These are phyloP conservation scores for Anomalospiza imberbis DNA, from an alignment of 2,797 vertebrate genomes.

Conservation along the genomic window DNA sequence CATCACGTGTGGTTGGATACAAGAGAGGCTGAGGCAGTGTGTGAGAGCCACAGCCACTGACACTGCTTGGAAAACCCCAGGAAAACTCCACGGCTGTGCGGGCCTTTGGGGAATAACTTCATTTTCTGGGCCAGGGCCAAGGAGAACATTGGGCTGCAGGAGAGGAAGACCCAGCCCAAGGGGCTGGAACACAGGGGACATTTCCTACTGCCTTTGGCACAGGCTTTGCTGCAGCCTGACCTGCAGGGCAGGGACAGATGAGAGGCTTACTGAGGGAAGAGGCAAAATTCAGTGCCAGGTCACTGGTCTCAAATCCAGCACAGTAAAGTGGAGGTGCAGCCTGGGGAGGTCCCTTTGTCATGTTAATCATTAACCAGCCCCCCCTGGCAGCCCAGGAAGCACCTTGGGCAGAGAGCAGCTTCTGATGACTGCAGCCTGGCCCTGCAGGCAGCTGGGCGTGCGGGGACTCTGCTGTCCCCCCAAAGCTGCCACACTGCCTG, in stretches of 20 bases:
- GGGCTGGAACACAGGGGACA: not conserved
- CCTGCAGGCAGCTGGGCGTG: rapidly evolving
- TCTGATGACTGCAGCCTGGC: not conserved
- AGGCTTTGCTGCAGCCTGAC: not conserved
- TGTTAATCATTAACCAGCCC: not conserved
- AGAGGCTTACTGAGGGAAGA: not conserved
- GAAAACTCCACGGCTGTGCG: not conserved
- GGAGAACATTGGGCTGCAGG: not conserved
- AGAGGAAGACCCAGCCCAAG: constrained; percentile 20
- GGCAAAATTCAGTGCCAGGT: rapidly evolving
- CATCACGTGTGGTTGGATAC: not conserved
- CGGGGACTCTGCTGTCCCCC: not conserved
- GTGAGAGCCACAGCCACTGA: not conserved
- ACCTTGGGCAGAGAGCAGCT: not conserved
- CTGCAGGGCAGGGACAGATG: not conserved
- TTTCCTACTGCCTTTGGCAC: not conserved
- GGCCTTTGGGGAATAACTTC: not conserved
- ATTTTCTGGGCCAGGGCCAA: not conserved
- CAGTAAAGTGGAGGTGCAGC: not conserved
- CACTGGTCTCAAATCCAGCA: not conserved
- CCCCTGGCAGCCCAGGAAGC: not conserved
- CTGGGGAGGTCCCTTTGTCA: rapidly evolving
- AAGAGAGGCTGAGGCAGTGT: not conserved
- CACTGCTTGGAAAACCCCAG: not conserved
- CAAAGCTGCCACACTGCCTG: rapidly evolving